Evolutionary conservation across 2,113 vertebrate species (phyloP).

Genomic region (Rousettus leschenaultii): DNA sequence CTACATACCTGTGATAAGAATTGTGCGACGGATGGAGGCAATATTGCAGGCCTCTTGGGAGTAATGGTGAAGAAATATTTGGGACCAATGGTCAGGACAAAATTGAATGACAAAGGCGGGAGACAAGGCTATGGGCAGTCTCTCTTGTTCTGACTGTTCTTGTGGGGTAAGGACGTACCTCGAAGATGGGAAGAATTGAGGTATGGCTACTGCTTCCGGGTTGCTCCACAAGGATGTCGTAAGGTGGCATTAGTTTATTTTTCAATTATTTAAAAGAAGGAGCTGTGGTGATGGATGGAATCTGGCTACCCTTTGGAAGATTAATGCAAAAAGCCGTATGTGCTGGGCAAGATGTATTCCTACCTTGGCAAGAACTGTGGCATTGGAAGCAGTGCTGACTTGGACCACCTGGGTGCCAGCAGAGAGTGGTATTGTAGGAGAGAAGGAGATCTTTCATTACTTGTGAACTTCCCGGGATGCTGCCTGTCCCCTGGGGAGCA

Average conservation of each 20-base stretch:
- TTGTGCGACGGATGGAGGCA: background rate
- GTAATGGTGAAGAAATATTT: background rate
- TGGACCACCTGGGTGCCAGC: background rate
- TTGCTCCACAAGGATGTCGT: no score
- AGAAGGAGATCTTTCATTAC: background rate
- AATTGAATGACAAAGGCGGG: background rate
- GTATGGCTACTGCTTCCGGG: background rate
- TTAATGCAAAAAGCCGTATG: background rate
- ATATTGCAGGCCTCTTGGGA: background rate
- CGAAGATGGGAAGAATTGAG: background rate
- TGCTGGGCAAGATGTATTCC: background rate
- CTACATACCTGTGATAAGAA: background rate
- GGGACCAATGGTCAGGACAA: background rate
- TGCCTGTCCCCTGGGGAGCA: background rate
- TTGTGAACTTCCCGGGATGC: background rate
- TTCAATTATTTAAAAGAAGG: background rate
- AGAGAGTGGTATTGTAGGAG: background rate
- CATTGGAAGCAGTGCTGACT: background rate
- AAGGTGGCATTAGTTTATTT: background rate
- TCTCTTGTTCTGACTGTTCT: background rate
- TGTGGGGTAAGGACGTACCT: rapidly evolving
- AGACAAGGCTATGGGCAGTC: background rate
- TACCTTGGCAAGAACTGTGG: background rate
- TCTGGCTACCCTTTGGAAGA: background rate
- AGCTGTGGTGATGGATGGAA: background rate